Conservation (phyloP, 2,797 vertebrate genomes). For the Enteromius treurensis region DNA sequence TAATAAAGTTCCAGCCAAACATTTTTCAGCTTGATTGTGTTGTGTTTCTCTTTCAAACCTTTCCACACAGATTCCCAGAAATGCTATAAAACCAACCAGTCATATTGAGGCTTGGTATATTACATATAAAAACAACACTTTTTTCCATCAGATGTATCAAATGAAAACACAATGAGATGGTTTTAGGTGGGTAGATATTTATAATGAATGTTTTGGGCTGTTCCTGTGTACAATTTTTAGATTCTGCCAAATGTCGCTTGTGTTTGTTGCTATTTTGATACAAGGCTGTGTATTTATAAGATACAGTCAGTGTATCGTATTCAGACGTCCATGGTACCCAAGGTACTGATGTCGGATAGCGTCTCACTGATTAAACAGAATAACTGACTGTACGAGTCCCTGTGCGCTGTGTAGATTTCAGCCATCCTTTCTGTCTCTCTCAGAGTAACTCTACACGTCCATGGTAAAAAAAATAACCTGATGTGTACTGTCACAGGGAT, state of each 20-base stretch:
- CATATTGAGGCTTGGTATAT: neutral
- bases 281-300: slow-evolving; percentile 1
- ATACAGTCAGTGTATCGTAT: slow-evolving; percentile 4
- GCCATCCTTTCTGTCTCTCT: slow-evolving; percentile 18
- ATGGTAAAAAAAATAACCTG: slow-evolving; percentile 63
- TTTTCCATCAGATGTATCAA: neutral
- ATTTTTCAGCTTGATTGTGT: neutral
- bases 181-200: slow-evolving; percentile 25
- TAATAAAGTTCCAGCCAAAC: neutral
- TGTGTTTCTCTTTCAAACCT: neutral
- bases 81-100: neutral
- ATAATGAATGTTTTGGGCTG: slow-evolving; percentile 23
- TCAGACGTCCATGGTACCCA: neutral
- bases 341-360: neutral
- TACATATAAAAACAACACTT: too few relatives aligned
- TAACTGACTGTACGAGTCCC: slow-evolving; percentile 4
- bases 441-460: slow-evolving; percentile 57
- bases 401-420: slow-evolving; percentile 32
- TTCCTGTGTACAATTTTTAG: neutral
- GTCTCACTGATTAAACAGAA: slow-evolving; percentile 27
- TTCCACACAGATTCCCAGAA: neutral
- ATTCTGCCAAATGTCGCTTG: neutral
- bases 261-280: slow-evolving; percentile 26
- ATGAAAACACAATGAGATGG: neutral
- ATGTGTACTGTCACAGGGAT: slow-evolving; percentile 66